Evolutionary conservation across 2,888 invertebrate genomes (phyloP), one percentile per base, ranked within the genome.

Genomic region (Parnassius glacialis): DNA sequence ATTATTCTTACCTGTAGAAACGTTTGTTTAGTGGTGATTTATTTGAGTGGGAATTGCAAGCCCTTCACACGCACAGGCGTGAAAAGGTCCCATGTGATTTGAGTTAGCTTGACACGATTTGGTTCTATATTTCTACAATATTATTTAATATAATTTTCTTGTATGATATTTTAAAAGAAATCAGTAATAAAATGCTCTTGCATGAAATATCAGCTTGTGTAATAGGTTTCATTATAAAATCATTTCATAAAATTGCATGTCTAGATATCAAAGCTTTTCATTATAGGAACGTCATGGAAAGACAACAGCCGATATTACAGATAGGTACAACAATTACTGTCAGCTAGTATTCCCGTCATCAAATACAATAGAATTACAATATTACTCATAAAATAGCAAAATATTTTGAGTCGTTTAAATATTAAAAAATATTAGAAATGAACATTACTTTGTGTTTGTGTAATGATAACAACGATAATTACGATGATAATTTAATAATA

Each of bases 1-100:
- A 90, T 90, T 90, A 90, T 90, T 90, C 80, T 80, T 87, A 85
- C 87, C 87, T 85, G 87, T 84, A 84, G 87, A 88, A 88, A 86
- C 82, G 83, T 89, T 90, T 87, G 87, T 84, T 89, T 86, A 86
- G 85, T 83, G 82, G 87, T 87, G 88, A 90, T 90, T 90, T 89
- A 85, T 89, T 88, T 85, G 80, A 80, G 76, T 75, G 80, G 76
- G 83, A 83, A 87, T 86, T 81, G 83, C 77, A 74, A 77, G 78
- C 78, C 78, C 79, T 80, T 83, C 75, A 79, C 77, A 77, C 73
- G 70, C 77, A 71, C 74, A 73, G 74, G 73, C 68, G 74, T 73
- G 68, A 68, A 69, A 69, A 67, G 67, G 64, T 67, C 68, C 72
- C 71, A 73, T 2, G 41, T 16, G 55, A 41, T 75, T 75, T 74